These are phyloP conservation scores for Linnaemya vulpina DNA, from an alignment of 2,888 invertebrate genomes.

Conservation along the genomic window DNA sequence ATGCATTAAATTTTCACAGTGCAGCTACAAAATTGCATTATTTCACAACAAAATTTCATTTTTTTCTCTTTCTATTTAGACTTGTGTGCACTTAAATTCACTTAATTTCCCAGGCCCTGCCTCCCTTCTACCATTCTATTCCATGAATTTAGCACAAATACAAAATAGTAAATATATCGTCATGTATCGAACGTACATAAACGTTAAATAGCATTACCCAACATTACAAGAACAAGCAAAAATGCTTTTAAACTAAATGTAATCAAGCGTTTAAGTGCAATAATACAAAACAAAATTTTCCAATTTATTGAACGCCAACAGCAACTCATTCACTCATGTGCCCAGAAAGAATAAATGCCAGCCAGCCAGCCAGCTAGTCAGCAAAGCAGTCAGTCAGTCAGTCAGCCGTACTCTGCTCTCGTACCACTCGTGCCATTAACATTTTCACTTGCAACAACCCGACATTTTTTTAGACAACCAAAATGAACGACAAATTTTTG, in stretches of 20 bases:
- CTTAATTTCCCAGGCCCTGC: conserved; percentile 17
- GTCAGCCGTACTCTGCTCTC: neutral
- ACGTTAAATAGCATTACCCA: conserved; percentile 67
- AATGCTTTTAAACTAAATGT: conserved; percentile 73
- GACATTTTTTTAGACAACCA: conserved; percentile 46
- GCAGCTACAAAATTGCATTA: conserved; percentile 58
- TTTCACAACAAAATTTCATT: conserved; percentile 31
- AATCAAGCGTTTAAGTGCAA: conserved; percentile 74
- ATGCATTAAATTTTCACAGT: conserved; percentile 56
- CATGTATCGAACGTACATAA: neutral
- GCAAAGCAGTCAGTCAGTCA: too few relatives aligned
- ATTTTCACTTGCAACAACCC: conserved; percentile 4
- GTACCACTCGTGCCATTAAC: conserved; percentile 3
- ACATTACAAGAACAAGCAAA: conserved; percentile 64
- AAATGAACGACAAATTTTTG: conserved; percentile 55
- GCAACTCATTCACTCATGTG: conserved; percentile 75
- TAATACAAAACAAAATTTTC: conserved; percentile 77
- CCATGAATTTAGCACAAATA: neutral
- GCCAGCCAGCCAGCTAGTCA: neutral
- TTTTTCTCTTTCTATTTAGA: conserved; percentile 10
- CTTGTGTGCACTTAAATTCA: conserved; percentile 55
- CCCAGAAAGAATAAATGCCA: conserved; percentile 55
- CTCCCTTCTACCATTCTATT: neutral
- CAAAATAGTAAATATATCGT: conserved; percentile 20
- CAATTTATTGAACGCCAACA: conserved; percentile 79